Evolutionary conservation across 2,113 vertebrate genomes (phyloP).

Genomic region (Elaphurus davidianus): DNA sequence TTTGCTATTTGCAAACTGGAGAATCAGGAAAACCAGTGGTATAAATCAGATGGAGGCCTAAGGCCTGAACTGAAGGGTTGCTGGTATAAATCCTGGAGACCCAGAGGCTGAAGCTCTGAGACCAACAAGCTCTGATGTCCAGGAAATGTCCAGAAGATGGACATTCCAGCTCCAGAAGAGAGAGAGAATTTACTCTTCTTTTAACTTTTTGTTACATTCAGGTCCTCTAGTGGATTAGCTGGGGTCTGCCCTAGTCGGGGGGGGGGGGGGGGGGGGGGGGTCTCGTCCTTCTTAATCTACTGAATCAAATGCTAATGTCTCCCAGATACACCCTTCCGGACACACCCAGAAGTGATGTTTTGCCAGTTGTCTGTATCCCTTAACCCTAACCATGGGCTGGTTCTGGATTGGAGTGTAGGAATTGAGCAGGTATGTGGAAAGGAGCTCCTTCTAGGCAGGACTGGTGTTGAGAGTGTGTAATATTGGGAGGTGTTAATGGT

Average conservation of each 20-base stretch:
- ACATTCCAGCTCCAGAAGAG: background rate
- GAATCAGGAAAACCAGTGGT: background rate
- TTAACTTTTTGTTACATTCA: background rate
- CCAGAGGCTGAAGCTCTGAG: background rate
- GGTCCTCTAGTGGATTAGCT: background rate
- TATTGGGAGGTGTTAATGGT: no score
- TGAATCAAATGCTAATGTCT: background rate
- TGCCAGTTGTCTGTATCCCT: background rate
- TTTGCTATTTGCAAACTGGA: background rate
- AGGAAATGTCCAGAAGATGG: background rate
- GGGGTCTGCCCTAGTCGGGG: background rate
- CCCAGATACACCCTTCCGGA: background rate
- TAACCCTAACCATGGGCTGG: background rate
- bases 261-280: no score
- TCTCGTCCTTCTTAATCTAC: no score
- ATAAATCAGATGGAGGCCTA: background rate
- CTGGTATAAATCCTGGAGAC: background rate
- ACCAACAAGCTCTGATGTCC: background rate
- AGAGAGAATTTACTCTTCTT: background rate
- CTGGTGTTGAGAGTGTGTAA: background rate
- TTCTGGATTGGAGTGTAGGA: background rate
- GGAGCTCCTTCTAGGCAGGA: background rate
- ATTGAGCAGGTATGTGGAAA: background rate
- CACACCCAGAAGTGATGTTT: background rate
- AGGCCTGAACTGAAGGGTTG: background rate